Conservation (phyloP, 2,888 invertebrate genomes). For the Eurois occulta region DNA sequence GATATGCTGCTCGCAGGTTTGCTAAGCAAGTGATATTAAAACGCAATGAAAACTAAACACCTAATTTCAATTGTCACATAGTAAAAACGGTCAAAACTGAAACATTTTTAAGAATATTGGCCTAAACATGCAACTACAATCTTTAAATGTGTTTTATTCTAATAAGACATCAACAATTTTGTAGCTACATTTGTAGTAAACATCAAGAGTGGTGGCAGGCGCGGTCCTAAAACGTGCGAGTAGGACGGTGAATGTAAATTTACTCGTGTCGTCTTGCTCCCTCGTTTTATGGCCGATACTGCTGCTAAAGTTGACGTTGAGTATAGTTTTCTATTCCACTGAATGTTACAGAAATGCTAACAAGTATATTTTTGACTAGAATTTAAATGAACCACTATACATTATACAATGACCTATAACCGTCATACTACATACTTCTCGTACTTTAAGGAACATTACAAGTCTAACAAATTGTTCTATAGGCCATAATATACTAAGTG, state of each 20-base stretch:
- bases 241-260: background rate
- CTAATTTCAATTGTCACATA: conserved; percentile 2
- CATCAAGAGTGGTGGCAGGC: background rate
- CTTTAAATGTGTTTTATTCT: conserved; percentile 1
- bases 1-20: conserved; percentile 26
- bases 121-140: conserved; percentile 25
- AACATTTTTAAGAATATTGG: conserved; percentile 23
- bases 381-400: conserved; percentile 38
- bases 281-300: conserved; percentile 1
- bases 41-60: conserved; percentile 44
- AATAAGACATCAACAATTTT: conserved; percentile 27
- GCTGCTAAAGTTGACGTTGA: background rate
- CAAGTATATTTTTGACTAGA: conserved; percentile 61
- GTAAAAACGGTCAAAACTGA: background rate
- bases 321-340: conserved; percentile 18
- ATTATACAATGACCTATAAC: conserved; percentile 22
- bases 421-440: conserved; percentile 22
- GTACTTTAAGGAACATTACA: conserved; percentile 27
- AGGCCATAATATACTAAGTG: conserved; percentile 50
- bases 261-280: background rate
- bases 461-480: conserved; percentile 37
- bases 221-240: conserved; percentile 6
- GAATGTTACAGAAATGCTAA: conserved; percentile 39
- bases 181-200: conserved; percentile 22
- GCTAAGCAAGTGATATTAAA: conserved; percentile 24